These are phyloP conservation scores for Lepus europaeus DNA, from an alignment of 2,113 vertebrate genomes.

Conservation along the genomic window DNA sequence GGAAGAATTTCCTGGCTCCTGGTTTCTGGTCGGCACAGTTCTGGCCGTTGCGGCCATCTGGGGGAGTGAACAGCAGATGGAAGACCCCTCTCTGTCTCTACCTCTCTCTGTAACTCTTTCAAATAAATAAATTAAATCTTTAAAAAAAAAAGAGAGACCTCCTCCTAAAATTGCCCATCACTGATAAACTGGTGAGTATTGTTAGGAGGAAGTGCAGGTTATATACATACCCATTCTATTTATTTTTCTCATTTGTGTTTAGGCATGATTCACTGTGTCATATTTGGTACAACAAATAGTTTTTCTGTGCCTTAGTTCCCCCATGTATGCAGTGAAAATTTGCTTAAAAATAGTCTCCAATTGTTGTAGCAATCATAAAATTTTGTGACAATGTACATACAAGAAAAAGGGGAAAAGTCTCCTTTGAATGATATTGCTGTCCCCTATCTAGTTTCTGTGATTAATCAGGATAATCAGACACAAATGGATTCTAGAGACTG, in stretches of 20 bases:
- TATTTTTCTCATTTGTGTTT: neutral
- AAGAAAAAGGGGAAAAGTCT: neutral
- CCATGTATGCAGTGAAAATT: neutral
- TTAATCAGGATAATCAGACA: neutral
- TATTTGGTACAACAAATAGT: too few relatives aligned
- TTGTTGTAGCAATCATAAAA: neutral
- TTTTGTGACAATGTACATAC: neutral
- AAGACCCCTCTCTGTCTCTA: too few relatives aligned
- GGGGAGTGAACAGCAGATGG: too few relatives aligned
- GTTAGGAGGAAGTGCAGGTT: neutral
- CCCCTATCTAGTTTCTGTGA: neutral
- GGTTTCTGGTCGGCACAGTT: too few relatives aligned
- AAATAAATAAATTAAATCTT: too few relatives aligned
- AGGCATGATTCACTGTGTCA: neutral
- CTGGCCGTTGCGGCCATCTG: too few relatives aligned
- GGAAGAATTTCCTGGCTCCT: too few relatives aligned
- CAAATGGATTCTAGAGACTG: neutral
- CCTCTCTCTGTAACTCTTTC: too few relatives aligned
- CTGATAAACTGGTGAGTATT: neutral
- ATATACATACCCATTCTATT: neutral
- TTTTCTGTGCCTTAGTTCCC: neutral
- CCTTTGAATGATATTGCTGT: neutral
- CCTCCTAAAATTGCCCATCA: neutral
- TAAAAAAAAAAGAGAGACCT: too few relatives aligned
- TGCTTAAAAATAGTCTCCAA: neutral